phyloP scores from a whole-genome alignment of 1,140 invertebrate genomes.

The Apocrypta bakeri region DNA sequence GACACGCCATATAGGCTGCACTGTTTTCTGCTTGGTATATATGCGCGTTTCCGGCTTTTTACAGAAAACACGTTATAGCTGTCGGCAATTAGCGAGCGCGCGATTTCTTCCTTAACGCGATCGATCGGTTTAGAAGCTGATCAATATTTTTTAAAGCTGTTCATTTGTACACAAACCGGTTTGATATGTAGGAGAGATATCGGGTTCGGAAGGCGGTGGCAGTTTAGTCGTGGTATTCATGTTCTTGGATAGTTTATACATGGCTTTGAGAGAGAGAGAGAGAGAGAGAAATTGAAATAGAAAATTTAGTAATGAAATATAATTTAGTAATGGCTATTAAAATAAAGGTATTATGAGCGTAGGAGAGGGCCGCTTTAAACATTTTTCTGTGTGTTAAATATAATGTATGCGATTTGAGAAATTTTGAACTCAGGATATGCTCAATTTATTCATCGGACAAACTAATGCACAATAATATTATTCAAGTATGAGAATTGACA shows the following conservation, averaged over 20 bases:
- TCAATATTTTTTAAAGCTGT: background rate
- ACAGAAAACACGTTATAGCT: background rate
- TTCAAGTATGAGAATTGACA: no score
- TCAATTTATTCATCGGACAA: no score
- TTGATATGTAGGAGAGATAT: background rate
- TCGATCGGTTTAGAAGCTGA: background rate
- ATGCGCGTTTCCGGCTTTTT: background rate
- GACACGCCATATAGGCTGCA: background rate
- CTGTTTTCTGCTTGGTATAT: background rate
- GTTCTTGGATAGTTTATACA: background rate
- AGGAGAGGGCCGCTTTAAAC: no score
- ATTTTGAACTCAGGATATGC: no score
- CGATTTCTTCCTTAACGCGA: constrained; percentile 4
- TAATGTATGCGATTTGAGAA: no score
- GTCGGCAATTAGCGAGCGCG: constrained; percentile 25
- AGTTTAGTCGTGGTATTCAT: background rate
- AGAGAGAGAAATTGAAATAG: no score
- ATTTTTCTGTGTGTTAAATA: no score
- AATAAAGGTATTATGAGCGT: no score
- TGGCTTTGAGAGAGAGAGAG: background rate
- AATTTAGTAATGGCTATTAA: no score
- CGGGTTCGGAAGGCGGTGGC: background rate
- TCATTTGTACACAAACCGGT: constrained; percentile 9
- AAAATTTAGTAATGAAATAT: no score
- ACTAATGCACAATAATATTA: no score